A percentile compares a stretch with the other conserved stretches of the same genome.
Conservation (phyloP, 2,797 vertebrate genomes). For the Dipus sagitta region DNA sequence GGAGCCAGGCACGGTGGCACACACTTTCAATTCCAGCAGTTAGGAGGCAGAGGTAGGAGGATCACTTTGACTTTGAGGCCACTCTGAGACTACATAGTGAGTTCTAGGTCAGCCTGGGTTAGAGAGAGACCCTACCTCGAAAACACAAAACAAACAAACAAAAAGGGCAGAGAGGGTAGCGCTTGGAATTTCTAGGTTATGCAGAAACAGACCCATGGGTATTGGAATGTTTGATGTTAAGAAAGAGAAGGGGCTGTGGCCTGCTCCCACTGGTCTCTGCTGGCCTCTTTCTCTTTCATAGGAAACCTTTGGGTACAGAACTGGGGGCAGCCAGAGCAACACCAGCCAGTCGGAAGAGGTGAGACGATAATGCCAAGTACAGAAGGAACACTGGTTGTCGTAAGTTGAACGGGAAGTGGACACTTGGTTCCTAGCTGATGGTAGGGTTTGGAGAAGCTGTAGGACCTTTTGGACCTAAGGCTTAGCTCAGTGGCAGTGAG, state of each 20-base stretch:
- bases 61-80: too few relatives aligned
- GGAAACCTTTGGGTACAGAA: background rate
- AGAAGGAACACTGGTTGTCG: background rate
- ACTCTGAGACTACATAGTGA: too few relatives aligned
- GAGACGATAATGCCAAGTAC: background rate
- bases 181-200: background rate
- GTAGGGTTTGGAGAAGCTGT: background rate
- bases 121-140: too few relatives aligned
- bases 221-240: background rate
- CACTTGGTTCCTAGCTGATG: background rate
- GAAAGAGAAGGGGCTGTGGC: background rate
- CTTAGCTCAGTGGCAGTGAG: background rate
- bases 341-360: background rate
- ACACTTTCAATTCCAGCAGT: too few relatives aligned
- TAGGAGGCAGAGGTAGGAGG: too few relatives aligned
- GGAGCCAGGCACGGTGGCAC: too few relatives aligned
- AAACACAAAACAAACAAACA: too few relatives aligned
- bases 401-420: background rate
- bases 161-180: background rate
- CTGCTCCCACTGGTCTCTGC: background rate
- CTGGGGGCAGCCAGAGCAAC: background rate
- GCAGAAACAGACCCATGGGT: background rate
- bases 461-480: background rate
- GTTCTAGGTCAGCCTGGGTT: too few relatives aligned
- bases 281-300: background rate